phyloP scores from a whole-genome alignment of 2,888 invertebrate species.

The Girardia tigrina region DNA sequence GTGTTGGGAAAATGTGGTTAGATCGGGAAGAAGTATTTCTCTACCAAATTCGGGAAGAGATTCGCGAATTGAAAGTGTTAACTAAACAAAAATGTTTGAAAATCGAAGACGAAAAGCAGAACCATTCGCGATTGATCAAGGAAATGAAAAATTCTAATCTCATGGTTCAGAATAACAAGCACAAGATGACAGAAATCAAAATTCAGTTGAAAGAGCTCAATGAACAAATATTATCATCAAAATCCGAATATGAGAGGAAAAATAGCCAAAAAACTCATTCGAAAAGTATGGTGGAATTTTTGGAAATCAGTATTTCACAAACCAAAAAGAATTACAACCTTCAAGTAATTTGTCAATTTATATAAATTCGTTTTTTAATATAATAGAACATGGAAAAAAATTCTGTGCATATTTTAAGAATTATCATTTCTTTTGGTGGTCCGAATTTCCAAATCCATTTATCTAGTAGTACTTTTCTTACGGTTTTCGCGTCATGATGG shows the following conservation, averaged over 20 bases:
- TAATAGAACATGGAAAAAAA: too few relatives aligned
- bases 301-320: slow-evolving; percentile 45
- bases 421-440: too few relatives aligned
- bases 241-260: slow-evolving; percentile 41
- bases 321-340: slow-evolving; percentile 45
- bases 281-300: slow-evolving; percentile 46
- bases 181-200: slow-evolving; percentile 42
- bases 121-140: slow-evolving; percentile 42
- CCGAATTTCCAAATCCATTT: too few relatives aligned
- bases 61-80: slow-evolving; percentile 42
- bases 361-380: too few relatives aligned
- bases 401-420: too few relatives aligned
- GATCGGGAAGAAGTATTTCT: slow-evolving; percentile 45
- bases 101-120: slow-evolving; percentile 42
- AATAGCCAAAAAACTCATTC: slow-evolving; percentile 43
- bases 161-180: slow-evolving; percentile 42
- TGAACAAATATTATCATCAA: slow-evolving; percentile 40
- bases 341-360: too few relatives aligned
- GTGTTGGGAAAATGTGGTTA: slow-evolving; percentile 42
- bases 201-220: slow-evolving; percentile 43
- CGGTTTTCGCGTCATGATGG: too few relatives aligned
- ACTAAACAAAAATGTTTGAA: slow-evolving; percentile 41
- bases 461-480: too few relatives aligned
- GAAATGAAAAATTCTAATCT: slow-evolving; percentile 42
- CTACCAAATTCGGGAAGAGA: slow-evolving; percentile 43